These are phyloP conservation scores for Graphium colonna DNA, from an alignment of 2,888 invertebrate species.

Conservation along the genomic window DNA sequence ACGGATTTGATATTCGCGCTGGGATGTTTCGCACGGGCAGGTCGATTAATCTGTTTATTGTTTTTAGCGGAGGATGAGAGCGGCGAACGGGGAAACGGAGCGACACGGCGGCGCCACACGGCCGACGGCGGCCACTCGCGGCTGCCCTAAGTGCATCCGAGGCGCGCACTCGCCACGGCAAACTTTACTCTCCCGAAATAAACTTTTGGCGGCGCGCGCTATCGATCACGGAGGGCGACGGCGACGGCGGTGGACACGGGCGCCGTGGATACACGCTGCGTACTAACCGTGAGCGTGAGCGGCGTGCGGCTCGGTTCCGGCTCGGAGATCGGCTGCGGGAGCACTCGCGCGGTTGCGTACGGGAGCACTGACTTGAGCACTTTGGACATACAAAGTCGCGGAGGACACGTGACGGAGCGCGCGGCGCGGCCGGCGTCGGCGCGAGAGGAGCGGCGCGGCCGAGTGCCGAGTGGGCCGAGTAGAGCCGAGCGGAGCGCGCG, in stretches of 20 bases:
- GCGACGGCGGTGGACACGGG: slow-evolving; percentile 36
- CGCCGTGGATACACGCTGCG: slow-evolving; percentile 39
- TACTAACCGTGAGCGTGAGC: slow-evolving; percentile 78
- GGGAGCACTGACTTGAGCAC: slow-evolving; percentile 77
- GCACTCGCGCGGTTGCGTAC: slow-evolving; percentile 72
- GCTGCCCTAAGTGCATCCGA: slow-evolving; percentile 69
- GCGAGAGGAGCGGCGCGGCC: slow-evolving; percentile 68
- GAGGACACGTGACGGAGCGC: slow-evolving; percentile 60
- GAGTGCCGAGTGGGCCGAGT: slow-evolving; percentile 46
- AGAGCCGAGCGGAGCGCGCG: slow-evolving; percentile 52
- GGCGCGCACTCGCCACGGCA: slow-evolving; percentile 68
- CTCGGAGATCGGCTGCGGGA: slow-evolving; percentile 69
- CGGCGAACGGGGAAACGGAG: slow-evolving; percentile 62
- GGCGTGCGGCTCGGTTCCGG: slow-evolving; percentile 70
- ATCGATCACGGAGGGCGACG: slow-evolving; percentile 51
- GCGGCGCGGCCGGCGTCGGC: slow-evolving; percentile 71
- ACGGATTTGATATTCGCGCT: slow-evolving; percentile 45
- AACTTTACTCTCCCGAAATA: slow-evolving; percentile 67
- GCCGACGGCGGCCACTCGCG: slow-evolving; percentile 68
- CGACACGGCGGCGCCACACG: slow-evolving; percentile 70
- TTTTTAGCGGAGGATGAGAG: slow-evolving; percentile 66
- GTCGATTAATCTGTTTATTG: slow-evolving; percentile 77
- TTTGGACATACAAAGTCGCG: slow-evolving; percentile 73
- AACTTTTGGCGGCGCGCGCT: slow-evolving; percentile 62
- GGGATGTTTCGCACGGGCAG: slow-evolving; percentile 56